Conservation (phyloP, 2,113 vertebrate species). For the Apistogramma diplotaenia region DNA sequence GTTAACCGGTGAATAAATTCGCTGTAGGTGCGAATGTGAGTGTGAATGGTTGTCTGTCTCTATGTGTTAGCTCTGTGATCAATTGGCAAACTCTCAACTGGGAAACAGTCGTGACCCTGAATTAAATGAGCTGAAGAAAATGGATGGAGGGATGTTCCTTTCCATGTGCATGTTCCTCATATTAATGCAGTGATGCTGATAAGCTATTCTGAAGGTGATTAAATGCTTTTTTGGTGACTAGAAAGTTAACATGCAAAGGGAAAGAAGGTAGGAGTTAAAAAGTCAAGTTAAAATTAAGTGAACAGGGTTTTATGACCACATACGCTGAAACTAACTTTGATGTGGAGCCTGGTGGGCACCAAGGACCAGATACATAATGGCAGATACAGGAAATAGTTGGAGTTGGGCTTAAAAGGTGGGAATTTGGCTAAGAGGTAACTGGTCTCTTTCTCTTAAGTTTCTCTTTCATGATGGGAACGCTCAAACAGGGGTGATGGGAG, state of each 20-base stretch:
- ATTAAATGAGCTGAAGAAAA: neutral
- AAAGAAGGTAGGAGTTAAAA: neutral
- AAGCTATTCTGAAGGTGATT: neutral
- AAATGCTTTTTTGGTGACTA: neutral
- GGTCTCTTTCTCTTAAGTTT: slow-evolving; percentile 39
- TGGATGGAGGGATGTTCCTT: neutral
- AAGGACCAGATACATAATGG: neutral
- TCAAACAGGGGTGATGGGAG: slow-evolving; percentile 10
- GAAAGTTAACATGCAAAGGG: neutral
- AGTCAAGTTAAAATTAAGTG: neutral
- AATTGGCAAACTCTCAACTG: too few species aligned
- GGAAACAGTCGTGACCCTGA: neutral
- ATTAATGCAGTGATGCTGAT: neutral
- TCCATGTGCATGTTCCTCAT: neutral
- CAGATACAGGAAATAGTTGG: slow-evolving; percentile 36
- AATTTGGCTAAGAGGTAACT: slow-evolving; percentile 16
- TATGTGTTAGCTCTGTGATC: too few species aligned
- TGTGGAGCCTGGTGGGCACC: slow-evolving; percentile 36
- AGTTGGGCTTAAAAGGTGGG: neutral
- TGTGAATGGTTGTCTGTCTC: too few species aligned
- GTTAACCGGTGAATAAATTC: too few species aligned
- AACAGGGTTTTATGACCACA: slow-evolving; percentile 32
- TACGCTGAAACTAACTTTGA: slow-evolving; percentile 49
- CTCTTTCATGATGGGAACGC: slow-evolving; percentile 38
- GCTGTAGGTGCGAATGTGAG: too few species aligned